Base-by-base conservation (phyloP, 2,113 vertebrate genomes). In the Pelobates fuscus region DNA sequence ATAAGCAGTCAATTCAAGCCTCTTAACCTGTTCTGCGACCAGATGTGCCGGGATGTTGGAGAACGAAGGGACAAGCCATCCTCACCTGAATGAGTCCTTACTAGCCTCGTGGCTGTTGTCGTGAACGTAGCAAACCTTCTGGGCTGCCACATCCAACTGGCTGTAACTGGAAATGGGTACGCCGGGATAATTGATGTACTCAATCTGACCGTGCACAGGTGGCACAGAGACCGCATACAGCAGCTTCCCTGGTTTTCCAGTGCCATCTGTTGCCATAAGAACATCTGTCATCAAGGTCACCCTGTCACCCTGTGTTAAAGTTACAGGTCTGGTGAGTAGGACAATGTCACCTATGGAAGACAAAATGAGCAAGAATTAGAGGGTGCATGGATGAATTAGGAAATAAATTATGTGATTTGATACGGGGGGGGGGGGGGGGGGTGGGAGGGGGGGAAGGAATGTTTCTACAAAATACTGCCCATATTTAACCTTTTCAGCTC, bases 251-350 rank as follows among this genome's bases (percentile, higher is more conserved):
- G 95, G 92, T 83, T 89, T 90, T 78, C 91, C 92, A 74, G 88
- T 88, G 27, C 88, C 89, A 93, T 98, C 97, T 79, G 91, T 91
- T 82, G 94, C 96, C 92, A 91, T 86, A 86, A 95, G 94, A 90
- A 94, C 82, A 92, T 98, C 92, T 80, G 97, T 96, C 86, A 83
- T 95, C 86, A 99, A 93, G 89, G 95, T 92, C 81, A 95, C 90
- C 81, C 94, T 92, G 90, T 96, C 91, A 77, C 96, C 96, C 89
- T 95, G 94, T 85, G 81, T 90, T 91, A 98, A 91, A 83, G 81
- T 91, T 89, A 96, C 92, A 67, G 92, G 87, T 86, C 88, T 93
- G 88, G 87, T 89, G 86, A 89, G 85, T 80, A 98, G 89, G 84
- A 89, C 86, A 79, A 98, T 88, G 85, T 94, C 91, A 88, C 93